Base-by-base conservation (phyloP, 23 tunicate genomes). In the Halocynthia roretzi region DNA sequence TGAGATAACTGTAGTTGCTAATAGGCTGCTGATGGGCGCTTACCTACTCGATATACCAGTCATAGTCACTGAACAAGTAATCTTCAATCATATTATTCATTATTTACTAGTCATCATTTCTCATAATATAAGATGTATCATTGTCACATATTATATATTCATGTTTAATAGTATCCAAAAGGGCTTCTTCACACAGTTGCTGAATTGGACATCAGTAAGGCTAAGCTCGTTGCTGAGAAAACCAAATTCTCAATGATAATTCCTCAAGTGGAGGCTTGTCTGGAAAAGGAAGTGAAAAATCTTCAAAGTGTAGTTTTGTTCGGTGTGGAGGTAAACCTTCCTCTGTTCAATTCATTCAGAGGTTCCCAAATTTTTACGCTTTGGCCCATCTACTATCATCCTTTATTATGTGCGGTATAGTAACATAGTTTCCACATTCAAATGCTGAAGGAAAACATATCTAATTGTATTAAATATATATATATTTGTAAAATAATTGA, bases 21-120 rank as follows among this genome's bases (percentile, higher is more conserved):
- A 61, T 23, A 78, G 98, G 68, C 67, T 92, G 9, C 66, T 92
- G 50, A 86, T 82, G 54, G 93, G 80, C 7, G 78, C 92, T 23
- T 56, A 73, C 31, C 48, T 82, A 52, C 82, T 92, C 23, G 54
- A 82, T 6, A 76, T 92, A 52, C 93, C 98, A 20, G 73, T 92
- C 6, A 56, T 92, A 57, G 98, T 92, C 8, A 92, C 98, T 55
- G 98, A 92, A 71, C 98, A 92, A 82, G 96, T 89, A 51, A 31
- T 31, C 44, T 31, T 31, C 4, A 8, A 6, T 0, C 15, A 23
- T 63, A 11, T 68, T 20, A n/a, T 15, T 15, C 44, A 18, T 22
- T 15, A 18, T 1, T 68, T 68, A 68, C 2, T 15, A 2, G 12
- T 68, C 20, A 68, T 11, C 12, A 11, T 68, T 68, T 15, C 23